Conservation (phyloP, 2,797 vertebrate species). For the Scolopax rusticola region DNA sequence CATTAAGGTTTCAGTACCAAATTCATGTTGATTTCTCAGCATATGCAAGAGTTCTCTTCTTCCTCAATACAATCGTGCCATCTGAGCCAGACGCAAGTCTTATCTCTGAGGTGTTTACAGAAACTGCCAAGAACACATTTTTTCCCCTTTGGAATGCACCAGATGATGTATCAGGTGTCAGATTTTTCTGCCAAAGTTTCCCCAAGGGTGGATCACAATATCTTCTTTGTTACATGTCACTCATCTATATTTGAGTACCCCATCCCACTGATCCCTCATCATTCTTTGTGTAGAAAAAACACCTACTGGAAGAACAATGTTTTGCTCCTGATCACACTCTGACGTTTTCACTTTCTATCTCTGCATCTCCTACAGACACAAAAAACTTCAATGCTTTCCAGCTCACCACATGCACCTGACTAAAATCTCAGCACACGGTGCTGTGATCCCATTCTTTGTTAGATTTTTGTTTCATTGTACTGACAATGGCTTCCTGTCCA, state of each 20-base stretch:
- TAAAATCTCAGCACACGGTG: background rate
- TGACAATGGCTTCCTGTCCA: constrained; percentile 12
- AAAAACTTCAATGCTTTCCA: background rate
- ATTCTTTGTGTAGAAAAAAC: background rate
- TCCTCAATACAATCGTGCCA: background rate
- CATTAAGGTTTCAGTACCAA: background rate
- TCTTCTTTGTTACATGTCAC: background rate
- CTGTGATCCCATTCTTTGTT: background rate
- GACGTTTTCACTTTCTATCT: background rate
- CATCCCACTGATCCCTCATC: background rate
- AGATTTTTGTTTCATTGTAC: background rate
- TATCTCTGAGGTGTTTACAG: background rate
- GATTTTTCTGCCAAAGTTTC: constrained; percentile 20
- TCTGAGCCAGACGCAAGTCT: background rate
- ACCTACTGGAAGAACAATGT: background rate
- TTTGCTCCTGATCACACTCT: constrained; percentile 8
- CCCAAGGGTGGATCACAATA: constrained; percentile 6
- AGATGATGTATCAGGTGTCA: constrained; percentile 11
- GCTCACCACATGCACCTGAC: background rate
- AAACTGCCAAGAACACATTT: background rate
- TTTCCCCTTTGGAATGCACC: background rate
- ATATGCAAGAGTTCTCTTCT: background rate
- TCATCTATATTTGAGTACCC: background rate
- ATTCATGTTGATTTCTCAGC: background rate
- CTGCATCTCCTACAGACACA: background rate